phyloP scores from a whole-genome alignment of 2,797 vertebrate species.

The Hipposideros larvatus region DNA sequence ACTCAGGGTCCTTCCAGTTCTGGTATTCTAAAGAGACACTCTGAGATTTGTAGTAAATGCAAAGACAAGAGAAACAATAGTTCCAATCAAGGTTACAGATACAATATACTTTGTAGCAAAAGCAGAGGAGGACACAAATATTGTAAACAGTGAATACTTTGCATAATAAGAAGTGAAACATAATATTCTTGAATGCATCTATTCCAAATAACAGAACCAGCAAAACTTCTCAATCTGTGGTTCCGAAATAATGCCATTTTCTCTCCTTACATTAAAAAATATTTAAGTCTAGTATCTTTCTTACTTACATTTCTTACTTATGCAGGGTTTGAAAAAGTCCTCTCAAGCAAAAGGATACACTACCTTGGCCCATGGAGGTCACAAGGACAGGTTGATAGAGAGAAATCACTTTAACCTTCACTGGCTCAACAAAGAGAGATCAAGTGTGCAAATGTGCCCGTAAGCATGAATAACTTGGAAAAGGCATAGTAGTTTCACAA shows the following conservation, averaged over 20 bases:
- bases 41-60: neutral
- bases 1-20: neutral
- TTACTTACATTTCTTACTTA: neutral
- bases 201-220: neutral
- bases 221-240: neutral
- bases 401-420: neutral
- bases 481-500: neutral
- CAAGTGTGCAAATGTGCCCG: neutral
- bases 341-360: neutral
- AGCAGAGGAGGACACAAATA: neutral
- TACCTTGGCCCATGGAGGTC: neutral
- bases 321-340: neutral
- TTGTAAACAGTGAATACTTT: neutral
- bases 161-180: neutral
- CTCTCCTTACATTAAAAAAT: neutral
- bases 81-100: neutral
- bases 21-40: neutral
- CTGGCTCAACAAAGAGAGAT: neutral
- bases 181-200: neutral
- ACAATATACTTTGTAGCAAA: neutral
- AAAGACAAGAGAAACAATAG: neutral
- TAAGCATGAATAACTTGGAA: neutral
- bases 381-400: neutral
- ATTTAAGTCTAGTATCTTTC: neutral
- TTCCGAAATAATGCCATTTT: neutral